Conservation (phyloP, 2,113 vertebrate species). For the Triplophysa dalaica region DNA sequence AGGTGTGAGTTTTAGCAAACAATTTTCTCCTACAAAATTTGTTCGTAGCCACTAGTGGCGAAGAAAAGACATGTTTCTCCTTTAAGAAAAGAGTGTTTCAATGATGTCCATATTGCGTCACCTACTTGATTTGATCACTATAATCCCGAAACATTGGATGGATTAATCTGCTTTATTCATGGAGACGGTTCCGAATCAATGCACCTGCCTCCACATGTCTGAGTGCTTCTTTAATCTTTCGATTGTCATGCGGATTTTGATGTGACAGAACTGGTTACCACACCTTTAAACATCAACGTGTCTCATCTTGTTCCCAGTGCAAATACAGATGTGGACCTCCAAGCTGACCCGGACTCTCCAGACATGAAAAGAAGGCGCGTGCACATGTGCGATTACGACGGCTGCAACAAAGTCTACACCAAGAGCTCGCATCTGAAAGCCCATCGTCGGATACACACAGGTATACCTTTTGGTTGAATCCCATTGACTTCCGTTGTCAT, state of each 20-base stretch:
- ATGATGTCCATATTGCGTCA: background rate
- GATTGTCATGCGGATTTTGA: background rate
- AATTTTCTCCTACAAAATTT: background rate
- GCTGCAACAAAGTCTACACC: conserved; percentile 97
- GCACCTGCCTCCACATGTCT: conserved; percentile 10
- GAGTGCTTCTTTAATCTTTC: background rate
- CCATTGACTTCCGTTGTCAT: no score
- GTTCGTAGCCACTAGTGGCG: background rate
- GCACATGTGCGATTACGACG: conserved; percentile 96
- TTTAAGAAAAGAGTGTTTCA: background rate
- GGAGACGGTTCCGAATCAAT: background rate
- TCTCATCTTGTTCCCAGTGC: conserved; percentile 58
- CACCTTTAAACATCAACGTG: background rate
- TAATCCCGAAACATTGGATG: background rate
- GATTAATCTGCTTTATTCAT: background rate
- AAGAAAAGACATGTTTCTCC: background rate
- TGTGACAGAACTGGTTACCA: background rate
- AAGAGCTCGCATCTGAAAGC: conserved; percentile 98
- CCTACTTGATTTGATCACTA: background rate
- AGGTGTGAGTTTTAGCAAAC: no score
- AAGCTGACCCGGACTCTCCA: conserved; percentile 77
- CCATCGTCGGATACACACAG: conserved; percentile 94
- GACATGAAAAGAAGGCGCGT: conserved; percentile 91
- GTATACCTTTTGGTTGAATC: conserved; percentile 60
- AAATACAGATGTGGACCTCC: conserved; percentile 71